Base-by-base conservation (phyloP, 2,797 vertebrate genomes). In the Anniella stebbinsi region DNA sequence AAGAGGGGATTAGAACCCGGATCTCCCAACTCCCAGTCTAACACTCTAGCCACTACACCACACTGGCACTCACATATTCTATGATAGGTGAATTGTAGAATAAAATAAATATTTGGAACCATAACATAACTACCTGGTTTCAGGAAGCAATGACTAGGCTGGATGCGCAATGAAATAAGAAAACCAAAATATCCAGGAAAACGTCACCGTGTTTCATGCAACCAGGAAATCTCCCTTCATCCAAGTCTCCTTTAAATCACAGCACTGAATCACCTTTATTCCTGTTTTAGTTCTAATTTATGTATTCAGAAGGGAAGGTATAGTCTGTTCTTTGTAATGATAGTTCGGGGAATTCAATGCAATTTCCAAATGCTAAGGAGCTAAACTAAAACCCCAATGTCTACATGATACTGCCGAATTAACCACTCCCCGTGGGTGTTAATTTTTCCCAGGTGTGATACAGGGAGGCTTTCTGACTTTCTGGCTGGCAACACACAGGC, bases 251-350 rank as follows among this genome's bases (percentile, higher is more conserved):
- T 93, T 93, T 93, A 94, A 96, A 91, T 87, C 88, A 89, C 30
- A 81, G n/a, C 51, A 78, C 81, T 69, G 89, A 69, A 63, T 93
- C 90, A 93, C 69, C 84, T 60, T 3, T 77, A 90, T 91, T 41
- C 28, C 66, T 67, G 66, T 92, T 63, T 94, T 90, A 88, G 78
- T 94, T 87, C 89, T 96, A 93, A 94, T 97, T 95, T 95, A 92
- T 94, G 89, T 88, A 90, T 87, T 94, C 86, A 41, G 88, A 84
- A 93, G 84, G 51, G 91, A 95, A 94, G 60, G 80, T 38, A 76
- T 72, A 66, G 69, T 86, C 67, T 96, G 45, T 93, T 96, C 90
- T 1, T 90, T 91, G 75, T 80, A 93, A 92, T 93, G 80, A 69
- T 89, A 3, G 86, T 93, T 88, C 82, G 33, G 5, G 13, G 93